A percentile compares a stretch with the other conserved stretches of the same genome.
These are phyloP conservation scores for Cecropterus lyciades DNA, from an alignment of 1,140 invertebrate genomes.

Conservation along the genomic window DNA sequence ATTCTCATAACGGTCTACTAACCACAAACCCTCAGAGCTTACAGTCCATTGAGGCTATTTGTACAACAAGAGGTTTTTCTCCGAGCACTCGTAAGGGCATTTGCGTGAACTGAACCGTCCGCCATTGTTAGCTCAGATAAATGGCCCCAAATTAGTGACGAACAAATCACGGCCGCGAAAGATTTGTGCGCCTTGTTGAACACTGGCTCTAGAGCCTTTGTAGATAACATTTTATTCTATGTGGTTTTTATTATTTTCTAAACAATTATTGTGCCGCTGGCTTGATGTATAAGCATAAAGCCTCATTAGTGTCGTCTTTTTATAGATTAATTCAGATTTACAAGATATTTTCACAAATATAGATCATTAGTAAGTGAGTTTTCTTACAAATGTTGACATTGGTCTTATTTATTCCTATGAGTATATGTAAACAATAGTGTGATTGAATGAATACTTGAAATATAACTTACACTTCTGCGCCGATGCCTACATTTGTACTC, in stretches of 20 bases:
- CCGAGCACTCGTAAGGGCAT: slow-evolving; percentile 40
- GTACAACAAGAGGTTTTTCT: slow-evolving; percentile 46
- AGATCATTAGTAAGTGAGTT: too few relatives aligned
- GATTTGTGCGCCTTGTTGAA: slow-evolving; percentile 10
- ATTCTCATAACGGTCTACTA: slow-evolving; percentile 30
- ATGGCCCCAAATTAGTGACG: slow-evolving; percentile 45
- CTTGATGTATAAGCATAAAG: too few relatives aligned
- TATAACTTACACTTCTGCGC: too few relatives aligned
- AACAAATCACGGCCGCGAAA: slow-evolving; percentile 32
- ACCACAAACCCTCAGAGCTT: slow-evolving; percentile 23
- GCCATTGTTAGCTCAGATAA: slow-evolving; percentile 46
- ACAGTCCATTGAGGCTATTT: slow-evolving; percentile 47
- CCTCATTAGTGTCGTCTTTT: too few relatives aligned
- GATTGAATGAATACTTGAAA: too few relatives aligned
- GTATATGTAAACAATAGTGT: too few relatives aligned
- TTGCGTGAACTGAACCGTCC: slow-evolving; percentile 50
- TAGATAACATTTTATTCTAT: neutral
- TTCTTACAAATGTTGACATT: too few relatives aligned
- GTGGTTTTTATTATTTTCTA: too few relatives aligned
- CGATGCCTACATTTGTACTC: slow-evolving; percentile 38
- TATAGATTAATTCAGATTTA: too few relatives aligned
- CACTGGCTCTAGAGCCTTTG: slow-evolving; percentile 4
- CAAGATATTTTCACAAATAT: too few relatives aligned
- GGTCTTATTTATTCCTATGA: too few relatives aligned
- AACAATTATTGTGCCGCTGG: too few relatives aligned